These are phyloP conservation scores for Amblyraja radiata DNA, from an alignment of 2,797 vertebrate species.

Conservation along the genomic window DNA sequence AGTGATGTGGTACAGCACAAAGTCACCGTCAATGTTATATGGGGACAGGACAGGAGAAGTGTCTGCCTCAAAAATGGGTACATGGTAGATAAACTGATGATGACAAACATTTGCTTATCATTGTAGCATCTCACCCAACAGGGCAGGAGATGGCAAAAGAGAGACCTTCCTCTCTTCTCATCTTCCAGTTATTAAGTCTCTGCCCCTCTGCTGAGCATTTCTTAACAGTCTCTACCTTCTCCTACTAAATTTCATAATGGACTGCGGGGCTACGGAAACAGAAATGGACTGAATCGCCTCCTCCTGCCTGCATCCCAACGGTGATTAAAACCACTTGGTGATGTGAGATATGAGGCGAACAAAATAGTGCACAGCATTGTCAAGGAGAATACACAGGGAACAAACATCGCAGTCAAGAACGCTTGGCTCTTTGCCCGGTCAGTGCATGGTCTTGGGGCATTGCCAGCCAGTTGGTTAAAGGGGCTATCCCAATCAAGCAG, in stretches of 20 bases:
- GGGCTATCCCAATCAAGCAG: not conserved
- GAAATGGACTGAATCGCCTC: not conserved
- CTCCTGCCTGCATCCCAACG: not conserved
- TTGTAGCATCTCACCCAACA: not conserved
- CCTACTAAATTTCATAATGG: not conserved
- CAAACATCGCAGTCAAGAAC: too few species aligned
- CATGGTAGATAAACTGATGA: too few species aligned
- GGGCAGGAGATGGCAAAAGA: not conserved
- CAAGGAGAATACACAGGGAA: not conserved
- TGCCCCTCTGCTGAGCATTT: not conserved
- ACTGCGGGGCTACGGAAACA: not conserved
- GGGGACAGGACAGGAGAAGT: too few species aligned
- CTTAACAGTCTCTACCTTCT: not conserved
- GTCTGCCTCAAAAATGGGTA: too few species aligned
- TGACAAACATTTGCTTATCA: not conserved
- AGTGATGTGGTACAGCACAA: too few species aligned
- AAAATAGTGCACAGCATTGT: not conserved
- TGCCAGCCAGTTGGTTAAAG: not conserved
- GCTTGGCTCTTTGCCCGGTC: not conserved
- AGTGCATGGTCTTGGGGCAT: not conserved
- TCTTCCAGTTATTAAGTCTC: not conserved
- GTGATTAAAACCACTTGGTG: not conserved
- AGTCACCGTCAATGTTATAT: too few species aligned
- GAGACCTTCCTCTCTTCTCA: not conserved
- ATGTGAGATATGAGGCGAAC: not conserved